A percentile compares a stretch with the other conserved stretches of the same genome.
Evolutionary conservation across 2,888 invertebrate species (phyloP).

Genomic region (Tiphia femorata): DNA sequence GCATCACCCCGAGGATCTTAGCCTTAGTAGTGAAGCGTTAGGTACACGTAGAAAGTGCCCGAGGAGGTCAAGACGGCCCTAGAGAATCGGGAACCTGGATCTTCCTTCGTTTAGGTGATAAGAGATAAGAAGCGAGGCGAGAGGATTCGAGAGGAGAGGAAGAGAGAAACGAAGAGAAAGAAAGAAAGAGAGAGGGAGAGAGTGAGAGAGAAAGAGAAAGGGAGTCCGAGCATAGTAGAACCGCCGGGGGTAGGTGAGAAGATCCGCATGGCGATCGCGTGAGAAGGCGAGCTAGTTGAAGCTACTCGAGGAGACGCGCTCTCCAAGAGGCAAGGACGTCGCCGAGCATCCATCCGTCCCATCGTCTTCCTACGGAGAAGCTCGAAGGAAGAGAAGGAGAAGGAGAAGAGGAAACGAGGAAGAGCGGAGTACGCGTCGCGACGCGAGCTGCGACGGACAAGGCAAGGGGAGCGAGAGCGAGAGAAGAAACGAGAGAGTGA

Average conservation of each 20-base stretch:
- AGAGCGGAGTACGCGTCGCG: too few species aligned
- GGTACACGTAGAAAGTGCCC: constrained; percentile 61
- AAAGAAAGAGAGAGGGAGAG: background rate
- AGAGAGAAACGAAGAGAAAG: background rate
- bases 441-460: too few species aligned
- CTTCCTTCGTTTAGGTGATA: background rate
- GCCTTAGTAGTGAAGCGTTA: constrained; percentile 61
- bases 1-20: constrained; percentile 54
- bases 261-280: too few species aligned
- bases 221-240: too few species aligned
- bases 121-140: background rate
- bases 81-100: constrained; percentile 30
- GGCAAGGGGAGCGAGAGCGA: too few species aligned
- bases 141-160: constrained; percentile 11
- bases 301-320: too few species aligned
- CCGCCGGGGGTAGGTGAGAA: too few species aligned
- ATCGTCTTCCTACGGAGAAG: background rate
- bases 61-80: constrained; percentile 60
- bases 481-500: too few species aligned
- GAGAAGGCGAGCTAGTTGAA: too few species aligned
- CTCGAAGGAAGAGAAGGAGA: background rate
- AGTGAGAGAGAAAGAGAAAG: background rate
- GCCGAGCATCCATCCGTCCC: too few species aligned
- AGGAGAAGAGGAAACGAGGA: background rate
- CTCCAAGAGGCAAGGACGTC: background rate